These are phyloP conservation scores for Trinectes maculatus DNA, from an alignment of 2,113 vertebrate species.

Conservation along the genomic window DNA sequence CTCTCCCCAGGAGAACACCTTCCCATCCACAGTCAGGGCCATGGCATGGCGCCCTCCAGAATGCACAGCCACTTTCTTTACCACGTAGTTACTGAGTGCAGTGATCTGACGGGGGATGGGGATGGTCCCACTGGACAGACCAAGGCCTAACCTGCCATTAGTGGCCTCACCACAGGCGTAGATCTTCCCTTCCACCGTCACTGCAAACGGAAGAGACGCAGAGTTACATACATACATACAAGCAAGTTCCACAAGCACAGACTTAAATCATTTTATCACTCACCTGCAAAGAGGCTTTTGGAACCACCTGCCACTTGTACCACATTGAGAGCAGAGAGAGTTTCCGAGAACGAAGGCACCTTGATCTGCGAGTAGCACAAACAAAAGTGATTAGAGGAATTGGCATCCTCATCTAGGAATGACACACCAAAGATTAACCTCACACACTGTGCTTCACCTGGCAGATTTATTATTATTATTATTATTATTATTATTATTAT, in stretches of 20 bases:
- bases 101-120: conserved; percentile 95
- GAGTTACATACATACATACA: background rate
- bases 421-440: too few species aligned
- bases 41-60: conserved; percentile 98
- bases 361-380: conserved; percentile 83
- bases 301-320: conserved; percentile 98
- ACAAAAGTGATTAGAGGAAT: conserved; percentile 23
- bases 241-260: background rate
- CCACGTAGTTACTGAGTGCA: conserved; percentile 96
- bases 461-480: too few species aligned
- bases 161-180: conserved; percentile 97
- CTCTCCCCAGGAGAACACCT: conserved; percentile 99
- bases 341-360: conserved; percentile 97
- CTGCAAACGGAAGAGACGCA: conserved; percentile 67
- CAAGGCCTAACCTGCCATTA: conserved; percentile 93
- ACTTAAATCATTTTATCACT: background rate
- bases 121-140: conserved; percentile 95
- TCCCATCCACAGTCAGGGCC: conserved; percentile 97
- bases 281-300: conserved; percentile 99
- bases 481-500: too few species aligned
- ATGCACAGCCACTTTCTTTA: conserved; percentile 99
- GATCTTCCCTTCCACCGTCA: conserved; percentile 97
- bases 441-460: too few species aligned
- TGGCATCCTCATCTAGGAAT: too few species aligned
- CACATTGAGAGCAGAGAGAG: conserved; percentile 94